phyloP scores from a whole-genome alignment of 2,113 vertebrate genomes.

The Oceanodroma tethys region DNA sequence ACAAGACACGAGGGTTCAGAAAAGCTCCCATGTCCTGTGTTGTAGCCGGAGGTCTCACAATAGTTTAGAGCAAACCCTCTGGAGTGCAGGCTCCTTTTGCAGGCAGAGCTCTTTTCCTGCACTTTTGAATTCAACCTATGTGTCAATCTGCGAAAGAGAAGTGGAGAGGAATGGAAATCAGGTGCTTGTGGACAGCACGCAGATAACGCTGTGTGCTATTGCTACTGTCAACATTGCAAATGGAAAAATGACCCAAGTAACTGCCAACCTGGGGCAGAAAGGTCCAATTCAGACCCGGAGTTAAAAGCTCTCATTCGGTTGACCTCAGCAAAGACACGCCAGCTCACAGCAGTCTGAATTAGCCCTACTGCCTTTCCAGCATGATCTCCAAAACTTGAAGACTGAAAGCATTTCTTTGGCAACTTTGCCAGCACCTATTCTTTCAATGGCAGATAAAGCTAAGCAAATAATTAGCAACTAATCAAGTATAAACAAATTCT shows the following conservation, averaged over 20 bases:
- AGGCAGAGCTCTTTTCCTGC: background rate
- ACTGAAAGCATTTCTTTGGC: background rate
- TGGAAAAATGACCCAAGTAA: background rate
- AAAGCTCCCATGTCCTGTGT: conserved; percentile 82
- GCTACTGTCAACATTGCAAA: conserved; percentile 23
- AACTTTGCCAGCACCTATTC: background rate
- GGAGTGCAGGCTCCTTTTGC: background rate
- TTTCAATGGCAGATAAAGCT: background rate
- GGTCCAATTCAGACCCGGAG: background rate
- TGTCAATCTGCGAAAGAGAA: background rate
- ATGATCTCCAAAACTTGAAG: background rate
- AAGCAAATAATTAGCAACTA: conserved; percentile 23
- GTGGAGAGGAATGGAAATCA: conserved; percentile 36
- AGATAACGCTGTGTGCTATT: conserved; percentile 23
- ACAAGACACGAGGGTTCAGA: conserved; percentile 84
- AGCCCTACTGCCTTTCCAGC: background rate
- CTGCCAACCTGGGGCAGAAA: background rate
- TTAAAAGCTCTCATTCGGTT: background rate
- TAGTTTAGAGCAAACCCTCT: conserved; percentile 19
- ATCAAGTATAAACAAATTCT: conserved; percentile 9
- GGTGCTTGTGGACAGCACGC: background rate
- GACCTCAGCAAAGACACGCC: background rate
- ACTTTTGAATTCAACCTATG: background rate
- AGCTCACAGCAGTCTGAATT: background rate
- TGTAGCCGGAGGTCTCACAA: conserved; percentile 82